A percentile compares a stretch with the other conserved stretches of the same genome.
Conservation (phyloP, 1,140 invertebrate genomes). For the Apolygus lucorum region DNA sequence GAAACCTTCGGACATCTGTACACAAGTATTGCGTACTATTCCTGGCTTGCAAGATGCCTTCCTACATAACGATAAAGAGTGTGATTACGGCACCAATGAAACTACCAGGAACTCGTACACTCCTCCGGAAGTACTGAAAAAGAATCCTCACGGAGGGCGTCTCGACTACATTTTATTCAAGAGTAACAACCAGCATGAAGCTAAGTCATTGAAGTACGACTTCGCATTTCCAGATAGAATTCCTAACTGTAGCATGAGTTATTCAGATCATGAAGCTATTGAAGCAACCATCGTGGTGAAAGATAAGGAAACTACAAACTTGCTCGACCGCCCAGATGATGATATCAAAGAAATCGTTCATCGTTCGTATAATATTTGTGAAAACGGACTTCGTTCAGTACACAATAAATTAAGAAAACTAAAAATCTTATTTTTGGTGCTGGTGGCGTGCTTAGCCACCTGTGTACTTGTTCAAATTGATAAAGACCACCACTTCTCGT, state of each 20-base stretch:
- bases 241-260: slow-evolving; percentile 62
- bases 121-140: slow-evolving; percentile 42
- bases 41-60: slow-evolving; percentile 44
- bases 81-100: slow-evolving; percentile 59
- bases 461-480: background rate
- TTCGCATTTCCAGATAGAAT: slow-evolving; percentile 65
- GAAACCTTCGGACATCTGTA: slow-evolving; percentile 76
- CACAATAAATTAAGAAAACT: background rate
- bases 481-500: background rate
- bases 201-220: slow-evolving; percentile 42
- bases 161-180: slow-evolving; percentile 84
- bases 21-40: slow-evolving; percentile 47
- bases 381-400: background rate
- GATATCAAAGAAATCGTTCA: background rate
- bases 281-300: slow-evolving; percentile 48
- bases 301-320: background rate
- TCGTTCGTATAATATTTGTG: background rate
- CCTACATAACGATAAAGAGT: slow-evolving; percentile 33
- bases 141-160: slow-evolving; percentile 65
- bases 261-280: slow-evolving; percentile 90
- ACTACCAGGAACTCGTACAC: slow-evolving; percentile 77
- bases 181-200: slow-evolving; percentile 41
- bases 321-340: background rate
- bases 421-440: background rate
- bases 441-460: background rate